Evolutionary conservation across 2,888 invertebrate species (phyloP), one percentile per base, ranked within the genome.

Genomic region (Amiota minor): DNA sequence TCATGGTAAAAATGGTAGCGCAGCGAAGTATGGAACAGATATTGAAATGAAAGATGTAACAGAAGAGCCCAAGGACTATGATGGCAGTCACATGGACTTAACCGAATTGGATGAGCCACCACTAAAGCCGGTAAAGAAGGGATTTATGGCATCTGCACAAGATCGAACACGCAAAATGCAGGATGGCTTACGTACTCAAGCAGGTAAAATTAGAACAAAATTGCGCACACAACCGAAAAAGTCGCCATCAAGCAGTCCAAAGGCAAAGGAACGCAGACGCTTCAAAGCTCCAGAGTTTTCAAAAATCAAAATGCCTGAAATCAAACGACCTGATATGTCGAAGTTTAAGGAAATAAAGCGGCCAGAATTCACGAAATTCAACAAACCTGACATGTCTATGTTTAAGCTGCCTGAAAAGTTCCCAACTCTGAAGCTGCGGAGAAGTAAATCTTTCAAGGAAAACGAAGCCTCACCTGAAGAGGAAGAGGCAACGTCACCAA

Each of bases 121-220:
- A 9, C 85, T 92, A 70, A 92, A 92, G 87, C 90, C 92, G 62
- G 92, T 92, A 76, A 89, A 91, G 56, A 92, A 92, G 86, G 80
- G 88, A 18, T 90, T 90, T 72, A 90, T 90, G 86, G 91, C 90
- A 77, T 81, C 88, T 59, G 92, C 92, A 61, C 90, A 89, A 71
- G 90, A 90, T 74, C 91, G 92, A 81, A 91, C 90, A 14, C 85
- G 88, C 68, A 93, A 91, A 84, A 91, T 94, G 85, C 93, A 93
- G 80, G 93, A 94, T 50, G 93, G 93, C 79, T 82, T 95, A 67
- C 93, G 92, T 80, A 91, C 90, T 55, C 94, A 95, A 87, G 95
- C 95, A 16, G 94, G 93, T 46, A 94, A 93, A 89, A 88, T 96
- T 46, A 93, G 93, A 87, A 92, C 92, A 0, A 93, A 93, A 86